A percentile compares a stretch with the other conserved stretches of the same genome.
Conservation (phyloP, 64 coral and sea anemone species). For the Stichodactyla helianthus region DNA sequence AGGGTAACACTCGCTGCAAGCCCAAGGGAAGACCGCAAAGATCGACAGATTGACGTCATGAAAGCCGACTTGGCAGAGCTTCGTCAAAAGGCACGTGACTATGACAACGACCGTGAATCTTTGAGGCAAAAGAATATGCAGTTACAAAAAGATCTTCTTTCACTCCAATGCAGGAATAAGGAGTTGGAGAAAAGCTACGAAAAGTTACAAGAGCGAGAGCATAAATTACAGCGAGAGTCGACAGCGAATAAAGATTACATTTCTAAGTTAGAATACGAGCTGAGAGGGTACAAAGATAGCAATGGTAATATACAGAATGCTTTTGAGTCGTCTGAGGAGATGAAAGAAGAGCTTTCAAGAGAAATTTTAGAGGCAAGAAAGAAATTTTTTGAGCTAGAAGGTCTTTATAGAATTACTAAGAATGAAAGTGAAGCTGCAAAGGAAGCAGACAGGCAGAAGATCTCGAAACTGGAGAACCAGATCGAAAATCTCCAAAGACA, state of each 20-base stretch:
- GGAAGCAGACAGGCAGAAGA: slow-evolving; percentile 58
- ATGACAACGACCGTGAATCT: slow-evolving; percentile 59
- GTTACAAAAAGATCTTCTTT: slow-evolving; percentile 71
- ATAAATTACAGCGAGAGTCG: slow-evolving; percentile 52
- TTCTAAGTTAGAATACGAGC: slow-evolving; percentile 57
- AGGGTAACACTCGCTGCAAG: slow-evolving; percentile 30
- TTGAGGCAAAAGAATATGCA: slow-evolving; percentile 64
- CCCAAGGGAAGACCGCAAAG: slow-evolving; percentile 10
- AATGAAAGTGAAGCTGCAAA: slow-evolving; percentile 45
- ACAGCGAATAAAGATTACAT: slow-evolving; percentile 37
- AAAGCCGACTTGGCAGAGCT: slow-evolving; percentile 47
- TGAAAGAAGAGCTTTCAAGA: slow-evolving; percentile 51
- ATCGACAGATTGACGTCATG: slow-evolving; percentile 52
- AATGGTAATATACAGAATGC: slow-evolving; percentile 43
- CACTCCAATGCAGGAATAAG: slow-evolving; percentile 47
- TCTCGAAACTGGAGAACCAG: slow-evolving; percentile 77
- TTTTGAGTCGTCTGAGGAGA: slow-evolving; percentile 41
- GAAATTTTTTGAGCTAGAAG: slow-evolving; percentile 64
- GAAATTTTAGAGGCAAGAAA: slow-evolving; percentile 71
- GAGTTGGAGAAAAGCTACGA: slow-evolving; percentile 57
- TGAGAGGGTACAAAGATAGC: slow-evolving; percentile 34
- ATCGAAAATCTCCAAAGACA: slow-evolving; percentile 66
- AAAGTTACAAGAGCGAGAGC: slow-evolving; percentile 55
- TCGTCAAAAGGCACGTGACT: slow-evolving; percentile 15
- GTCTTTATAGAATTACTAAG: slow-evolving; percentile 42